Evolutionary conservation across 2,797 vertebrate genomes (phyloP).

Genomic region (Bovichtus variegatus): DNA sequence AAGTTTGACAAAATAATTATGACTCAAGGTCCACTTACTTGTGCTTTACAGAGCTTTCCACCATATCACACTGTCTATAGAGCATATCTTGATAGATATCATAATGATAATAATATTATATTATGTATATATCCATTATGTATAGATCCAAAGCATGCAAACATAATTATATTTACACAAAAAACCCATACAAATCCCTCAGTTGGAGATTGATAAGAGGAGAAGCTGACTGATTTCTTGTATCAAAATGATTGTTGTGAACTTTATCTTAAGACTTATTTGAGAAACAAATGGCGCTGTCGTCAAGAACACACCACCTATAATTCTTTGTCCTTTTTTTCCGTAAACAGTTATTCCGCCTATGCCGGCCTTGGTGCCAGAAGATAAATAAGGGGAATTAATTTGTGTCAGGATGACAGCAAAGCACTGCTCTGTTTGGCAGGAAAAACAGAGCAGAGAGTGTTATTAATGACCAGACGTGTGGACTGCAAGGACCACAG

Average conservation of each 20-base stretch:
- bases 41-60: background rate
- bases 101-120: background rate
- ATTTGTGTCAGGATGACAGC: constrained; percentile 84
- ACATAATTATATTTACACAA: constrained; percentile 39
- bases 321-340: constrained; percentile 78
- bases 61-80: background rate
- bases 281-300: constrained; percentile 79
- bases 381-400: constrained; percentile 87
- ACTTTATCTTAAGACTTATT: constrained; percentile 73
- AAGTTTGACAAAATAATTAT: background rate
- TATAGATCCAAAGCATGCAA: constrained; percentile 10
- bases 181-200: constrained; percentile 12
- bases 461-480: constrained; percentile 80
- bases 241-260: constrained; percentile 73
- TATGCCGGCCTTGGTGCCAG: constrained; percentile 77
- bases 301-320: constrained; percentile 73
- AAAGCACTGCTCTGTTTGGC: constrained; percentile 78
- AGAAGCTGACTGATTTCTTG: constrained; percentile 61
- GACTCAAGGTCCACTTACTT: background rate
- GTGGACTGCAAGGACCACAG: constrained; percentile 79
- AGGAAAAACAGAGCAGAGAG: constrained; percentile 75
- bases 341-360: constrained; percentile 81
- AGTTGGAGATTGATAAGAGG: constrained; percentile 39
- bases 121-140: too few relatives aligned
- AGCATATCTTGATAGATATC: background rate